Evolutionary conservation across 2,113 vertebrate genomes (phyloP).

Genomic region (Prionailurus viverrinus): DNA sequence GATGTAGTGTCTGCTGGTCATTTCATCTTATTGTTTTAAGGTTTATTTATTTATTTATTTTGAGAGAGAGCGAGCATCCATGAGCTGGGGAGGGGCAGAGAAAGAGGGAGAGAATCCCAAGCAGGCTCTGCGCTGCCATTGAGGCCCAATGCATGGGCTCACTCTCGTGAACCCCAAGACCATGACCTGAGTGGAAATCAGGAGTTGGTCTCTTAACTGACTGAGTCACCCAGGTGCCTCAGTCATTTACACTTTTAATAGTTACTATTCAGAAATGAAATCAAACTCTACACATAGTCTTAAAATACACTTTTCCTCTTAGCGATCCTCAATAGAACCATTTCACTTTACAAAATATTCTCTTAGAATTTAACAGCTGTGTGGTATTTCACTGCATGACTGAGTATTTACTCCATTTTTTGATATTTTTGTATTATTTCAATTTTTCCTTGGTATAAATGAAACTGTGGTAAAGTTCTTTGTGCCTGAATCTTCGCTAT

Average conservation of each 20-base stretch:
- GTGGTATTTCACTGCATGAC: neutral
- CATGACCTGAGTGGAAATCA: no score
- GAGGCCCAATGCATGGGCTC: no score
- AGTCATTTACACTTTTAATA: neutral
- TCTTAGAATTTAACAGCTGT: neutral
- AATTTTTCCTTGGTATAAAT: neutral
- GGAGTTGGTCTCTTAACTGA: no score
- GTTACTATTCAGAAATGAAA: neutral
- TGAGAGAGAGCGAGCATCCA: no score
- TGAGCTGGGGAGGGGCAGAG: no score
- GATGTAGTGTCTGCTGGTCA: neutral
- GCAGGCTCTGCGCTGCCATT: no score
- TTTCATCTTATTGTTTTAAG: neutral
- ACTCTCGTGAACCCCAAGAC: no score
- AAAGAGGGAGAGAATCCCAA: no score
- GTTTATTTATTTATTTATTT: no score
- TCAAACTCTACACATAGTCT: neutral
- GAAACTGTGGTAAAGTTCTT: neutral
- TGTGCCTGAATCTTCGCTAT: constrained; percentile 12
- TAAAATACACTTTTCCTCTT: constrained; percentile 43
- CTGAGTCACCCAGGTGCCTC: no score
- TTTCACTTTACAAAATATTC: constrained; percentile 6
- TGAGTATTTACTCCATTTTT: neutral
- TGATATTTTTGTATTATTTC: constrained; percentile 17
- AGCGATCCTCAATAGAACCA: neutral